Evolutionary conservation across 92 coral and sea anemone species (phyloP), one percentile per base, ranked within the genome.

Genomic region (Galaxea fascicularis): DNA sequence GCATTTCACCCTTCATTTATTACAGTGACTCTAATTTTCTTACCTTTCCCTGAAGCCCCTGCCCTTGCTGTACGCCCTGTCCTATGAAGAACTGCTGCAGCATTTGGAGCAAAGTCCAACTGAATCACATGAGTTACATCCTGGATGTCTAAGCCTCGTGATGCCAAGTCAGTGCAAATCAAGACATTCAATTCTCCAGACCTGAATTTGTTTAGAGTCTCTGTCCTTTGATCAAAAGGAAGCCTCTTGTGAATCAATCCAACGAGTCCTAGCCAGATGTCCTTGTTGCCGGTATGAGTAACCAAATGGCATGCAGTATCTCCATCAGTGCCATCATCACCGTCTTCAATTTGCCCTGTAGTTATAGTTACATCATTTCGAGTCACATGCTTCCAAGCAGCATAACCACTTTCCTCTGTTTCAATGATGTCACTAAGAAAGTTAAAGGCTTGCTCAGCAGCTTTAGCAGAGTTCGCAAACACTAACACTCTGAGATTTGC

Each of bases 31-130:
- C 28, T 18, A 5, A 9, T n/a, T 25, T 24, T 41, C 78, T 31
- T 85, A 96, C 98, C 98, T 87, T 89, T 91, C 30, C 99, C 98
- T 21, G 58, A 27, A 1, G 95, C 77, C 24, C 99, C 99, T 15
- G 95, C 99, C 46, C 99, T 95, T 0, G 99, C 99, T 9, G 99
- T 95, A 39, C 99, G 73, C 22, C 99, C 99, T 51, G 94, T 92
- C 44, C 99, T 85, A 89, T 97, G 99, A 73, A 97, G 75, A 65
- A 95, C 90, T 20, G 86, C 89, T 4, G 97, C 93, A 53, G 98
- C 94, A 82, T 94, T 92, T 29, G 90, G 81, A 17, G 99, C 98
- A 83, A 92, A 96, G 88, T 94, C 99, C 76, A 94, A 85, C 87
- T 96, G 99, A 76, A 96, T 82, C 93, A 96, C 99, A 80, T 96